These are phyloP conservation scores for Gymnoscopelus braueri DNA, from an alignment of 2,797 vertebrate species.

Conservation along the genomic window DNA sequence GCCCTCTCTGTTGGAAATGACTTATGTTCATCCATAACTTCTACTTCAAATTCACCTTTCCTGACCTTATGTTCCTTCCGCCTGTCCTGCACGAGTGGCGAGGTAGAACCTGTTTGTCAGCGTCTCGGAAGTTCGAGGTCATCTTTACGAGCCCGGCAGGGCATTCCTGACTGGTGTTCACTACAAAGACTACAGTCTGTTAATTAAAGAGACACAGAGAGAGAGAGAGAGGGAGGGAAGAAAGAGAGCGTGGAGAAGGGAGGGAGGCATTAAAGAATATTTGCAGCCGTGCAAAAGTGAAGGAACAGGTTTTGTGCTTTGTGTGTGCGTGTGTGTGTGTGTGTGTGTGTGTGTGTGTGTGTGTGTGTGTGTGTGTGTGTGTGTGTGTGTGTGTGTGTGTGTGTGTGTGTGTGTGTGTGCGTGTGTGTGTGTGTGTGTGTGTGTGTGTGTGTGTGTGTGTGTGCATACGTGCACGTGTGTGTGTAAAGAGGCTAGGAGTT, in stretches of 20 bases:
- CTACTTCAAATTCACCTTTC: neutral
- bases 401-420: neutral
- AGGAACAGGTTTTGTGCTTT: neutral
- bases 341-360: neutral
- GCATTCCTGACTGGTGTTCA: slow-evolving; percentile 72
- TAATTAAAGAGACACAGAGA: slow-evolving; percentile 70
- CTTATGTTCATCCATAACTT: neutral
- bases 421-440: neutral
- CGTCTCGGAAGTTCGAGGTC: slow-evolving; percentile 62
- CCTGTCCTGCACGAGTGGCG: slow-evolving; percentile 8
- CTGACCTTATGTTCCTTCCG: neutral
- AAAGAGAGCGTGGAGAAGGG: slow-evolving; percentile 4
- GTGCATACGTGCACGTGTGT: slow-evolving; percentile 29
- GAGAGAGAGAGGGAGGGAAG: slow-evolving; percentile 13
- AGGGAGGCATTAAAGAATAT: neutral
- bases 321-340: neutral
- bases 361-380: neutral
- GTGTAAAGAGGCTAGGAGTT: slow-evolving; percentile 63
- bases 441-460: neutral
- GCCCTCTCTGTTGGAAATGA: neutral
- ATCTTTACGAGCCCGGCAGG: slow-evolving; percentile 72
- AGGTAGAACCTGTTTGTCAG: slow-evolving; percentile 56
- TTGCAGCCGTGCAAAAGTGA: neutral
- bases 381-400: slow-evolving; percentile 1
- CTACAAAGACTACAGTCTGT: slow-evolving; percentile 55